A percentile compares a stretch with the other conserved stretches of the same genome.
These are phyloP conservation scores for Nothoprocta perdicaria DNA, from an alignment of 2,113 vertebrate genomes.

Conservation along the genomic window DNA sequence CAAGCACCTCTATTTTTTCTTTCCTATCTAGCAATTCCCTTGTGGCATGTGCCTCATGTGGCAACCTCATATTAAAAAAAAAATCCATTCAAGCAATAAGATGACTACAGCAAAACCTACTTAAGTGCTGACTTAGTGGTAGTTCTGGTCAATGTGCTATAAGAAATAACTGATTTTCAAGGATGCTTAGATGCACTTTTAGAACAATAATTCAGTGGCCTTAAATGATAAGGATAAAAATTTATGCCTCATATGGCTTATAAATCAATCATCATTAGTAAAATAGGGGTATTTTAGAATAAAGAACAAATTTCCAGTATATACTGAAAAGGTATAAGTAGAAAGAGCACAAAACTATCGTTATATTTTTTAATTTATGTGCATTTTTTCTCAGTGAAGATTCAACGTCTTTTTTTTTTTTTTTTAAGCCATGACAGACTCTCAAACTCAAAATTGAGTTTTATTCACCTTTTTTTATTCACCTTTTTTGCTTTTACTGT, in stretches of 20 bases:
- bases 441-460: background rate
- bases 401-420: background rate
- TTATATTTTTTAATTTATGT: background rate
- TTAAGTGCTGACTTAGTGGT: background rate
- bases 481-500: background rate
- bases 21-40: background rate
- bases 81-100: background rate
- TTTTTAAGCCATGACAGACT: background rate
- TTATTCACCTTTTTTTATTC: background rate
- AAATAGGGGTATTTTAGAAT: background rate
- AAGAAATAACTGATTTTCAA: background rate
- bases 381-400: background rate
- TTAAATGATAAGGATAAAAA: background rate
- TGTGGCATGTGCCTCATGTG: no score
- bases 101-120: background rate
- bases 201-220: background rate
- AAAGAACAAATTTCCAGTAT: background rate
- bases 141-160: background rate
- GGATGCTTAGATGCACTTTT: background rate
- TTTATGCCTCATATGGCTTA: background rate
- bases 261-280: background rate
- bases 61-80: background rate
- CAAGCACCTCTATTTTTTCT: background rate
- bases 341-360: background rate
- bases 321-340: background rate